Base-by-base conservation (phyloP, 2,797 vertebrate species). In the Gadopsis marmoratus region DNA sequence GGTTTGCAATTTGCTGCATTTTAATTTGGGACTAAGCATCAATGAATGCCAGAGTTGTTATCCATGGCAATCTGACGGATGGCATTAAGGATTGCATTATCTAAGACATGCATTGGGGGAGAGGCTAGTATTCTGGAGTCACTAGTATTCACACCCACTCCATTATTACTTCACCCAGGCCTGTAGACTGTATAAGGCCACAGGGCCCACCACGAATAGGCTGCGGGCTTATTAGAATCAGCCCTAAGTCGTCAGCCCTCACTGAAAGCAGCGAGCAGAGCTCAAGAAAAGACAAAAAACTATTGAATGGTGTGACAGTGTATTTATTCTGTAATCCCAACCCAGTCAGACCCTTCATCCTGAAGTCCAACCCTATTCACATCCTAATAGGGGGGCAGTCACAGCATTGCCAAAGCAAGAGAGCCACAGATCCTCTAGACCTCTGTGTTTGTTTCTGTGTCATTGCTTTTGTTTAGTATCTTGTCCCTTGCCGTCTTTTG, bases 1-100 rank as follows among this genome's bases (percentile, higher is more conserved):
- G 91, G 86, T 91, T 90, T 94, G 90, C 92, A 92, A 93, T 95
- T 94, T 94, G 80, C 88, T 89, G 70, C 56, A 82, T 92, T 94
- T 94, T 94, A 90, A 94, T 94, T 94, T 91, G 88, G 87, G 92
- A 88, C 37, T 87, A 92, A 92, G 90, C 91, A 83, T 89, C 90
- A 92, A 81, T 88, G 90, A 91, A 92, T 86, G 81, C 79, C 66
- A 74, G 77, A 75, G 89, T 93, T 90, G 92, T 93, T 94, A 94
- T 94, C 94, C 79, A 84, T 92, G 91, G 90, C 91, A 93, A 94
- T 94, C 92, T 93, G 93, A 87, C 60, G 65, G 78, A 88, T 87
- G 85, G 88, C 88, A 89, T 94, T 85, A 93, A 91, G 87, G 74
- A 76, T 79, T 83, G 87, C 89, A 82, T 94, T 92, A 94, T 92